phyloP scores from a whole-genome alignment of 2,888 invertebrate species.

The Caradrina clavipalpis region DNA sequence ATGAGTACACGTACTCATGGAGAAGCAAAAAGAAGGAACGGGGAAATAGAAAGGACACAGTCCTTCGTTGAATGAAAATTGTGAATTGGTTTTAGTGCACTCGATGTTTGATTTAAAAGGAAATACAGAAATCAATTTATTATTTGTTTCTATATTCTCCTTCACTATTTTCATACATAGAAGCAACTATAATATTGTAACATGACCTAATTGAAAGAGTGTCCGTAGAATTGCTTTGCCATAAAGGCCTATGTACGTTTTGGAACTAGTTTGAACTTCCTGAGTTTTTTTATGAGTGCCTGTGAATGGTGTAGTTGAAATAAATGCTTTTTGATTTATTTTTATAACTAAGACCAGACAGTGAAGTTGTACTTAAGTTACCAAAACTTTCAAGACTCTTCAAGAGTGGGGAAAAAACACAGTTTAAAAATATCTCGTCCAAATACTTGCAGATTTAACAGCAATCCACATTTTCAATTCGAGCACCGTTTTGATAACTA shows the following conservation, averaged over 20 bases:
- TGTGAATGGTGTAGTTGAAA: no score
- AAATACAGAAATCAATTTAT: constrained; percentile 9
- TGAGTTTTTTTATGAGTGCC: no score
- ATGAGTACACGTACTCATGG: constrained; percentile 27
- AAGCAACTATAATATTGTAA: no score
- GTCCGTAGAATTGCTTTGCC: no score
- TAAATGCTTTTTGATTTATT: not conserved
- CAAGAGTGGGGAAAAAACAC: not conserved
- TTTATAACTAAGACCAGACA: not conserved
- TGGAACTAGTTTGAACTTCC: no score
- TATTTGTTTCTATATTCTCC: not conserved
- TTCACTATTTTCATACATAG: not conserved
- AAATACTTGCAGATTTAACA: constrained; percentile 28
- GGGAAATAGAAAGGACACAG: constrained; percentile 22
- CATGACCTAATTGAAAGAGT: no score
- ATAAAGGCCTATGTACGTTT: no score
- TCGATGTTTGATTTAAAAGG: constrained; percentile 4
- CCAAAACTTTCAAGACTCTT: not conserved
- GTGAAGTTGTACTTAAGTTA: no score
- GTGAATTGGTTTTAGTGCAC: constrained; percentile 13
- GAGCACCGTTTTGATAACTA: constrained; percentile 58
- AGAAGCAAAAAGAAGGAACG: constrained; percentile 11
- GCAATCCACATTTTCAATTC: constrained; percentile 58
- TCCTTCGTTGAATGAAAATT: constrained; percentile 19
- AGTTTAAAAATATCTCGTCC: constrained; percentile 27